These are phyloP conservation scores for Thecophora atra DNA, from an alignment of 2,888 invertebrate genomes.

Conservation along the genomic window DNA sequence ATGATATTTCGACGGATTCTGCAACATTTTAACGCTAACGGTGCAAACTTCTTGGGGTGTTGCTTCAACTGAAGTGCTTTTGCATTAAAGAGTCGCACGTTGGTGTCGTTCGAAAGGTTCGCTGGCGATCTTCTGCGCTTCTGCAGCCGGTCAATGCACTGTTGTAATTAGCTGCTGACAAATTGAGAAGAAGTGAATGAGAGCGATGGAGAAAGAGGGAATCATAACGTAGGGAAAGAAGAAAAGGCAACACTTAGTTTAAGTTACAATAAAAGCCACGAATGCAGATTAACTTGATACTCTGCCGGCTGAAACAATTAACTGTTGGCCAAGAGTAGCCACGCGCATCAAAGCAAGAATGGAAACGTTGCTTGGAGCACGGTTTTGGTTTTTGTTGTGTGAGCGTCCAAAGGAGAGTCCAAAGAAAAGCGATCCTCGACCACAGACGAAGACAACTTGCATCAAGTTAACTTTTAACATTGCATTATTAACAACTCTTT, in stretches of 20 bases:
- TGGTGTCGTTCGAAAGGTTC: conserved; percentile 6
- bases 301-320: conserved; percentile 39
- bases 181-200: background rate
- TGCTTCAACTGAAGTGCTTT: conserved; percentile 44
- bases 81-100: conserved; percentile 43
- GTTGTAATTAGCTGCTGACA: background rate
- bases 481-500: no score
- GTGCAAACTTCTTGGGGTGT: conserved; percentile 31
- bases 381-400: background rate
- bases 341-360: conserved; percentile 37
- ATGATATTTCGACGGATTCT: conserved; percentile 67
- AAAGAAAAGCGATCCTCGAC: conserved; percentile 7
- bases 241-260: conserved; percentile 42
- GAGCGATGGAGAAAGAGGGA: conserved; percentile 28
- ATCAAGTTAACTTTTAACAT: no score
- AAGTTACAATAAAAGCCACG: conserved; percentile 36
- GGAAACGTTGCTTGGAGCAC: conserved; percentile 25
- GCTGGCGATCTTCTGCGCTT: background rate
- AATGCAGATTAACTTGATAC: conserved; percentile 39
- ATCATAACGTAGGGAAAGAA: background rate
- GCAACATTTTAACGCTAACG: conserved; percentile 59
- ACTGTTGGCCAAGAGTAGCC: conserved; percentile 36
- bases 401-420: background rate
- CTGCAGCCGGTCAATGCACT: conserved; percentile 51
- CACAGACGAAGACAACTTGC: background rate